Evolutionary conservation across 2,888 invertebrate species (phyloP).

Genomic region (Rambutsinella grinnellia): DNA sequence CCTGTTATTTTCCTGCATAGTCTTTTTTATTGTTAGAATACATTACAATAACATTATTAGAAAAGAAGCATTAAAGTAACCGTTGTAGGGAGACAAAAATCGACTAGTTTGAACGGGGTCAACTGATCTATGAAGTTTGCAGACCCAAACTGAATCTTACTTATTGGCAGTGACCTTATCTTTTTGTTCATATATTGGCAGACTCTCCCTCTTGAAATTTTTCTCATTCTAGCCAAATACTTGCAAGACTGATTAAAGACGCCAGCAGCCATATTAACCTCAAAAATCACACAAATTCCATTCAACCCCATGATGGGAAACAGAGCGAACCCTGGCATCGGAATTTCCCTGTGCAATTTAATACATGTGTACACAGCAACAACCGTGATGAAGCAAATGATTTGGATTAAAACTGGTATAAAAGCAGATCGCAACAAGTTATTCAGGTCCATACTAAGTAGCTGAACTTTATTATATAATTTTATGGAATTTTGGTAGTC

Average conservation of each 20-base stretch:
- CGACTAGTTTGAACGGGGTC: conserved; percentile 38
- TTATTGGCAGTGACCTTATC: conserved; percentile 26
- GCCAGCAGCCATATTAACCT: conserved; percentile 38
- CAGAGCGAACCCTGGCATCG: conserved; percentile 42
- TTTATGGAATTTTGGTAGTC: no score
- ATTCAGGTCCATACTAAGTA: conserved; percentile 34
- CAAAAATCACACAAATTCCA: conserved; percentile 45
- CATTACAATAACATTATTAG: no score
- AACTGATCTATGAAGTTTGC: conserved; percentile 48
- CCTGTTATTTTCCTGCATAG: no score
- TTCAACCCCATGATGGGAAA: conserved; percentile 37
- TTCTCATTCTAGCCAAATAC: conserved; percentile 7
- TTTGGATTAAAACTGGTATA: conserved; percentile 22
- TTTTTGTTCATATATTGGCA: conserved; percentile 34
- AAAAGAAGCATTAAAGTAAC: conserved; percentile 39
- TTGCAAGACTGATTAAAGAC: conserved; percentile 19
- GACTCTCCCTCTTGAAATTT: conserved; percentile 7
- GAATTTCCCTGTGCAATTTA: conserved; percentile 40
- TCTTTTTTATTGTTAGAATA: no score
- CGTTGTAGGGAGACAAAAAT: conserved; percentile 37
- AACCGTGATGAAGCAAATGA: conserved; percentile 17
- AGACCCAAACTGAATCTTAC: conserved; percentile 41
- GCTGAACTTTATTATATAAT: conserved; percentile 25
- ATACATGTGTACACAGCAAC: conserved; percentile 42
- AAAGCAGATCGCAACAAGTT: conserved; percentile 23